Evolutionary conservation across 2,113 vertebrate species (phyloP).

Genomic region (Pandion haliaetus): DNA sequence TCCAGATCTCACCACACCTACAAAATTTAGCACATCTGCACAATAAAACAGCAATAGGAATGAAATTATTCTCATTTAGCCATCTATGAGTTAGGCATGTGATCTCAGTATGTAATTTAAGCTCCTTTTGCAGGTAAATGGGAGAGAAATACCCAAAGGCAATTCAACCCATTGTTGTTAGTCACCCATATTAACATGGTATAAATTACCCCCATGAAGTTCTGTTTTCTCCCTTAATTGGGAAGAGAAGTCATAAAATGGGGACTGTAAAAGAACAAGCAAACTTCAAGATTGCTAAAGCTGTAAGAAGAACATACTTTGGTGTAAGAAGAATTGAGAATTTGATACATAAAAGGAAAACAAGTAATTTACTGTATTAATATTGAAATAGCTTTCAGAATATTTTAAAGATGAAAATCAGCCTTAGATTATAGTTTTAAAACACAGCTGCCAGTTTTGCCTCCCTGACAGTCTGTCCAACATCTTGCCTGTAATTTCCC

Average conservation of each 20-base stretch:
- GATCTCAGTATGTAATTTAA: neutral
- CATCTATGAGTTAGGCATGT: neutral
- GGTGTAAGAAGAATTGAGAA: neutral
- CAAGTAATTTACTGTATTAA: neutral
- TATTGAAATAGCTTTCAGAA: neutral
- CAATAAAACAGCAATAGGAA: neutral
- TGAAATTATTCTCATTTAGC: neutral
- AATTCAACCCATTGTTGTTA: neutral
- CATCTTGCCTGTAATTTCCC: neutral
- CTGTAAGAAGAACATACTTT: neutral
- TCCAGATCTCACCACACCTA: neutral
- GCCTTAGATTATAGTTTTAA: neutral
- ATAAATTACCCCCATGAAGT: neutral
- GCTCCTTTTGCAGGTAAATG: neutral
- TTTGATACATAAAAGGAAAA: neutral
- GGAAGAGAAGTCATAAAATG: neutral
- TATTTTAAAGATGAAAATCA: neutral
- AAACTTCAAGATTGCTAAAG: neutral
- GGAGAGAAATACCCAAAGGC: neutral
- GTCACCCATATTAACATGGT: neutral
- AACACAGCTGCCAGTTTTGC: neutral
- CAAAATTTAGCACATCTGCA: neutral
- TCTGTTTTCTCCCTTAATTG: neutral
- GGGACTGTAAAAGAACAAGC: neutral
- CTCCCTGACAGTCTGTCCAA: neutral